Base-by-base conservation (phyloP, 1,140 invertebrate genomes). In the Chrysopa pallens region DNA sequence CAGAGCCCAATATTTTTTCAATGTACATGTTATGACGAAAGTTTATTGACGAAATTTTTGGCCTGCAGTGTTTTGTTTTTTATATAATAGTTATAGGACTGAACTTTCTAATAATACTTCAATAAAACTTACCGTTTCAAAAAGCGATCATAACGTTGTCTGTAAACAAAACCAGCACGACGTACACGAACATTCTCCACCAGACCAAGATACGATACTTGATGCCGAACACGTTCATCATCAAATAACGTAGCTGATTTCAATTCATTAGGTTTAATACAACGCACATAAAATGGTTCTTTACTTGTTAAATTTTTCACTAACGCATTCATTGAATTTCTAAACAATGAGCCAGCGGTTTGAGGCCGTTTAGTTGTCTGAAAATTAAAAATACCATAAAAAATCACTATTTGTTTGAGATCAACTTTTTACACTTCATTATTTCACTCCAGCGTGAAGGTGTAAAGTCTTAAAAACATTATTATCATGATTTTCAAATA, bases 281-380 rank as follows among this genome's bases (percentile, higher is more conserved):
- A 95, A 37, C 92, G 74, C n/a, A 96, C 86, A 66, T 96, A 96
- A 64, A 90, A 93, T 1, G 93, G 91, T 53, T 93, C 89, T 67
- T 95, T 95, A 55, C 76, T 83, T 8, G 79, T 76, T 48, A 98
- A 63, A 39, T 87, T 93, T 39, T 84, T 74, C 2, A 95, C 87
- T 17, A 98, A 66, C 27, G 82, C 76, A 41, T 84, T 69, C 83
- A 98, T 96, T 2, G 92, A 96, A 53, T 80, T 88, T 58, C 91
- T 88, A 70, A 98, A 98, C 29, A 93, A 66, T 1, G 86, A 88
- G 27, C 88, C 91, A 28, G 91, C 91, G 0, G 91, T 96, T 23
- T 83, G 68, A 0, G 92, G 92, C 29, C 92, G 69, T 57, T 93
- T 95, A 9, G 91, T 96, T 6, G 87, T 93, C 80, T 90, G 60